Base-by-base conservation (phyloP, 2,888 invertebrate species). In the Onthophagus sagittarius region DNA sequence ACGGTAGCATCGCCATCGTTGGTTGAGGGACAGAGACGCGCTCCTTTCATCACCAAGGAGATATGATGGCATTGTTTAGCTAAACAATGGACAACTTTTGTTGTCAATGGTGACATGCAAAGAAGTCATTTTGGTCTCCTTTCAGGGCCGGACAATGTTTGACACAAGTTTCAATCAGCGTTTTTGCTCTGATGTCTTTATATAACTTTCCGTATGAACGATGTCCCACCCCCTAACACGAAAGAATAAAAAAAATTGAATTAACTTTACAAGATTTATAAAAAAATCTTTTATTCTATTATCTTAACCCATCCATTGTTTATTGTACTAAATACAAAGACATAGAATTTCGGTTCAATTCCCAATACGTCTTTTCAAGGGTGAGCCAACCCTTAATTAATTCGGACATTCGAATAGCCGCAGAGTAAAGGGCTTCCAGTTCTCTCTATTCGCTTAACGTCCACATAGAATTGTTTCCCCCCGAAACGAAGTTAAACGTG, bases 51-150 rank as follows among this genome's bases (percentile, higher is more conserved):
- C 83, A 81, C 82, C 83, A 83, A 82, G 82, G 82, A 83, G 83
- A 83, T 83, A 83, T 83, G 83, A 83, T 82, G 83, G 83, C 79
- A 83, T 83, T 83, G 83, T 83, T 83, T 82, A 83, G 82, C 82
- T 83, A 83, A 83, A 83, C 83, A 83, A 83, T 83, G 80, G 82
- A 80, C 82, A 83, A 83, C 83, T 83, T 83, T 83, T 83, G 83
- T 83, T 81, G 83, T 83, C 82, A 82, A 83, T 82, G 82, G 81
- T 83, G 82, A 83, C 83, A 83, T 83, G 83, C 83, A 83, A 83
- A 83, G 83, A 83, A 83, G 83, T 83, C 83, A 82, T 82, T 83
- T 82, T 81, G 81, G 83, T 78, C 79, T 81, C 80, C 80, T 81
- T 82, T 81, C 81, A 81, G 76, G 77, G 77, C 79, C 79, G 82